A percentile compares a stretch with the other conserved stretches of the same genome.
Conservation (phyloP, 2,888 invertebrate genomes). For the Drosophila paranaensis region DNA sequence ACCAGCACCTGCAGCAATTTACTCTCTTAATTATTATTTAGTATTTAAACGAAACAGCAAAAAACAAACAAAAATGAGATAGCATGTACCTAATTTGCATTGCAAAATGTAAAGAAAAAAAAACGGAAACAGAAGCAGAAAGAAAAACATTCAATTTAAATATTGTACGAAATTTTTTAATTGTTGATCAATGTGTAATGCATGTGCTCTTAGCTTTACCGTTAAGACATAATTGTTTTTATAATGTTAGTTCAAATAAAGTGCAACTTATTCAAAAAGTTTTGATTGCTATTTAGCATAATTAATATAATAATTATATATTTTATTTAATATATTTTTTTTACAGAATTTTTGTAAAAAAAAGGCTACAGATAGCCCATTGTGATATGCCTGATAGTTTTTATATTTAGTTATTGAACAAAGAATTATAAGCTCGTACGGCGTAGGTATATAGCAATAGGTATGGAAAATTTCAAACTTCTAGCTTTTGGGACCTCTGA, state of each 20-base stretch:
- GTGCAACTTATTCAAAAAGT: slow-evolving; percentile 48
- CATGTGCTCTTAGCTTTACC: slow-evolving; percentile 54
- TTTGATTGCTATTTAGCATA: background rate
- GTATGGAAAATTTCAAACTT: too few relatives aligned
- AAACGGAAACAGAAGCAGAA: too few relatives aligned
- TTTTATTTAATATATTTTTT: too few relatives aligned
- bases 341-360: too few relatives aligned
- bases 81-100: slow-evolving; percentile 51
- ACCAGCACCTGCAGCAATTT: slow-evolving; percentile 45
- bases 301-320: background rate
- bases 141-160: slow-evolving; percentile 34
- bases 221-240: slow-evolving; percentile 68
- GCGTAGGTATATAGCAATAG: too few relatives aligned
- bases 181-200: slow-evolving; percentile 76
- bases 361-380: too few relatives aligned
- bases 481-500: too few relatives aligned
- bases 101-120: slow-evolving; percentile 29
- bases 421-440: too few relatives aligned
- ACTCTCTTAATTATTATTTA: slow-evolving; percentile 80
- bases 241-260: slow-evolving; percentile 74
- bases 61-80: slow-evolving; percentile 30
- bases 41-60: slow-evolving; percentile 60
- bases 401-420: too few relatives aligned
- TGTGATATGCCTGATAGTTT: too few relatives aligned
- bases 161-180: slow-evolving; percentile 51